Evolutionary conservation across 2,888 invertebrate genomes (phyloP), one percentile per base, ranked within the genome.

Genomic region (Drosophila villosipedis): DNA sequence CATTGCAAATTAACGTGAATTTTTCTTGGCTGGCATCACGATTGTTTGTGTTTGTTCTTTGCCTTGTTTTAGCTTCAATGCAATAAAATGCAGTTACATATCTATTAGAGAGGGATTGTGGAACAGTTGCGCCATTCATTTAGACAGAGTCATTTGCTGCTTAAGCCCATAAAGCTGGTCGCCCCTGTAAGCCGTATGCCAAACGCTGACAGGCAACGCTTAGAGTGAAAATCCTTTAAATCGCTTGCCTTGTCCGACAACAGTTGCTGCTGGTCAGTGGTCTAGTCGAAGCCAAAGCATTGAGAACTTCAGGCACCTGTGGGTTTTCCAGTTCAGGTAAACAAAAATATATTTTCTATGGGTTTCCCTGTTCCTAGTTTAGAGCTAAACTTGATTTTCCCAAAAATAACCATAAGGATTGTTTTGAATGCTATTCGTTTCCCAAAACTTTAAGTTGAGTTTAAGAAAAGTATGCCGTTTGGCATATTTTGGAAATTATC

Each of bases 111-210:
- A 47, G 33, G 31, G 35, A 59, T 73, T 66, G 62, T 37, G 39
- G 47, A 74, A 67, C 64, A 49, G 54, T 65, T 62, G 61, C 50
- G 19, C 67, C 69, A 76, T 83, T 86, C 75, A 80, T 86, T 86
- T 82, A 68, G 84, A 58, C 60, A 63, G 61, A 78, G 73, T 76
- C 84, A 83, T 83, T 82, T 80, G 70, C 78, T 72, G 61, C 55
- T 76, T 83, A 84, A 86, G 86, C 80, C 76, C 79, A 83, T 83
- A 78, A 76, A 75, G 78, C 79, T 54, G 53, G 58, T 61, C 68
- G 76, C 82, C 82, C 84, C 82, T 86, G 88, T 88, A 88, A 87
- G 88, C 86, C 80, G 82, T 78, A 83, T 87, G 84, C 86, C 88
- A 87, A 88, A 80, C 84, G 86, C 82, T 89, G 89, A 87, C 86